Conservation (phyloP, 2,888 invertebrate species). For the Diadegma fenestrale region DNA sequence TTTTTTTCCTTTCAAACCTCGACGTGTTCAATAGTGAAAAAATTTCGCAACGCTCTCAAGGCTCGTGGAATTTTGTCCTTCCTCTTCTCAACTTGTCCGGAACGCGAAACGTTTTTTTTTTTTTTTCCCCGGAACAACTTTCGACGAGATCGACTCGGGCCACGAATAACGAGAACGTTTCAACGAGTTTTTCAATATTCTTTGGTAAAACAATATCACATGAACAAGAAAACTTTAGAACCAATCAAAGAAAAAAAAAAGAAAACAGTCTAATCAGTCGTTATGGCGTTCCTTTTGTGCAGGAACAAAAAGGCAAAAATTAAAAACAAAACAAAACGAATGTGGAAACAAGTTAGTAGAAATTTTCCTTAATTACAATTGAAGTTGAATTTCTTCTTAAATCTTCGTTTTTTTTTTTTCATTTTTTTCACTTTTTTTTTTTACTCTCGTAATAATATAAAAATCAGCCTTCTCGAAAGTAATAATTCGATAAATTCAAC, state of each 20-base stretch:
- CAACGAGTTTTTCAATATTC: slow-evolving; percentile 82
- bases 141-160: slow-evolving; percentile 37
- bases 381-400: slow-evolving; percentile 69
- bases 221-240: slow-evolving; percentile 80
- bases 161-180: slow-evolving; percentile 73
- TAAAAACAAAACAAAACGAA: slow-evolving; percentile 68
- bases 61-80: slow-evolving; percentile 48
- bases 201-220: slow-evolving; percentile 85
- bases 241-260: slow-evolving; percentile 79
- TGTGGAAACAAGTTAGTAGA: slow-evolving; percentile 73
- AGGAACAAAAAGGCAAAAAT: slow-evolving; percentile 68
- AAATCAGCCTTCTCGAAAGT: slow-evolving; percentile 84
- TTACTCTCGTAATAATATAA: slow-evolving; percentile 73
- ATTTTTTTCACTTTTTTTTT: slow-evolving; percentile 18
- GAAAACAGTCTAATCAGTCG: slow-evolving; percentile 83
- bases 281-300: slow-evolving; percentile 69
- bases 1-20: slow-evolving; percentile 53
- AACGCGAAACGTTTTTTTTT: slow-evolving; percentile 45
- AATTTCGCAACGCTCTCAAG: slow-evolving; percentile 74
- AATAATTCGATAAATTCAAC: slow-evolving; percentile 75
- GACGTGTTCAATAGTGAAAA: slow-evolving; percentile 74
- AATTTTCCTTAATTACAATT: slow-evolving; percentile 79
- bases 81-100: slow-evolving; percentile 34
- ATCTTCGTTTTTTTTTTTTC: slow-evolving; percentile 6
- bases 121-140: slow-evolving; percentile 54